Base-by-base conservation (phyloP, 2,113 vertebrate genomes). In the Enhydra lutris region DNA sequence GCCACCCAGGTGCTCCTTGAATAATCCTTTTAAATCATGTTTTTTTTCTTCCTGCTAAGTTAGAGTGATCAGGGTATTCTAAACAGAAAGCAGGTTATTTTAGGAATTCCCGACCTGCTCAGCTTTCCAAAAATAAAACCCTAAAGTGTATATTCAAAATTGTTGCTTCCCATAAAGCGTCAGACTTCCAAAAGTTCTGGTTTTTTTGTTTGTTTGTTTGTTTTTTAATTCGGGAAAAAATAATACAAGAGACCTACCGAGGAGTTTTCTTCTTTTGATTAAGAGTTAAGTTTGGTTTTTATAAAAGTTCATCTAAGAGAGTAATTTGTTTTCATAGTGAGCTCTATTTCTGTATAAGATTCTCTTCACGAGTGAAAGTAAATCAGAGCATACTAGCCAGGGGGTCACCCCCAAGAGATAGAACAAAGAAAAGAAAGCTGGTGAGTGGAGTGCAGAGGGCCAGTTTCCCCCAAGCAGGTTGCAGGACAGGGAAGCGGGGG, bases 51-150 rank as follows among this genome's bases (percentile, higher is more conserved):
- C 94, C n/a, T 91, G 20, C 50, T 18, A 6, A 47, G 71, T 96
- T 47, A 89, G 65, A 91, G 52, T 4, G 0, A 55, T 76, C 55
- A 24, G 39, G n/a, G 2, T 47, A 52, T 93, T 96, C 93, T 83
- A 94, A 86, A 85, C 87, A 95, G 79, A 94, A 94, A 78, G 50
- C 13, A 2, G 26, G 67, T 74, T 96, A 80, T 79, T 89, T 85
- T 52, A 96, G 74, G 76, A 80, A 1, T 74, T 91, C 67, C 65
- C 59, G 82, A 93, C 90, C 89, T 74, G 63, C 86, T 86, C 92
- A 76, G 74, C 89, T 83, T 87, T 87, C 87, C 89, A 50, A 67
- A 92, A 96, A 94, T 89, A 95, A 95, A 71, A 57, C n/a, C 57
- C 74, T 61, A 63, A 74, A 89, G 73, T 74, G 80, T 45, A 6